These are phyloP conservation scores for Leguminivora glycinivorella DNA, from an alignment of 1,140 invertebrate species.

Conservation along the genomic window DNA sequence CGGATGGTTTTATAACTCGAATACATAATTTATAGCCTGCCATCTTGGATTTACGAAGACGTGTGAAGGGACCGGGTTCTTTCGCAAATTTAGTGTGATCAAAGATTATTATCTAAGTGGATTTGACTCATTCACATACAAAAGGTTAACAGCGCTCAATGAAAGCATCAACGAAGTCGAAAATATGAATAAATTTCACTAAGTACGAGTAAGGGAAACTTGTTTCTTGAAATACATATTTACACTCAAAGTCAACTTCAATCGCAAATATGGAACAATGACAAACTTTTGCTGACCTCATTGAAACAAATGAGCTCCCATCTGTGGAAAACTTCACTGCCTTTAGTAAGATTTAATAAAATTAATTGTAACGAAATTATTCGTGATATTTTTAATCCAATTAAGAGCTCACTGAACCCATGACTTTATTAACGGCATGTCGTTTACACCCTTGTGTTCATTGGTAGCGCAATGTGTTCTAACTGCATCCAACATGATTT, in stretches of 20 bases:
- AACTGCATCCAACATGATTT: slow-evolving; percentile 12
- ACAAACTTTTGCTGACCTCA: background rate
- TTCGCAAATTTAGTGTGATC: slow-evolving; percentile 8
- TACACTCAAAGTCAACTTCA: too few species aligned
- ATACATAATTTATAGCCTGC: slow-evolving; percentile 64
- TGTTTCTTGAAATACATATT: too few species aligned
- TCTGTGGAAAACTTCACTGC: slow-evolving; percentile 9
- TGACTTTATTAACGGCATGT: background rate
- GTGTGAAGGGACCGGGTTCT: background rate
- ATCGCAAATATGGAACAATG: too few species aligned
- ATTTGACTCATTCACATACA: background rate
- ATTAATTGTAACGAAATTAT: slow-evolving; percentile 1
- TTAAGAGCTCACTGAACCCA: slow-evolving; percentile 2
- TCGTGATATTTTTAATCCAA: slow-evolving; percentile 24
- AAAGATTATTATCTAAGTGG: background rate
- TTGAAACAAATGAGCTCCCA: background rate
- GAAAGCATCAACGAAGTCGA: too few species aligned
- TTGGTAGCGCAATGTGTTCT: background rate
- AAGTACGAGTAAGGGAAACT: too few species aligned
- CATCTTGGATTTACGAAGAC: slow-evolving; percentile 8
- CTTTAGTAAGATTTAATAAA: background rate
- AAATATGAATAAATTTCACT: too few species aligned
- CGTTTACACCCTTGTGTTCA: slow-evolving; percentile 13
- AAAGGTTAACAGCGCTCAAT: too few species aligned
- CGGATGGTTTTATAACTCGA: slow-evolving; percentile 66